Base-by-base conservation (phyloP, 2,888 invertebrate genomes). In the Sycophila texana region DNA sequence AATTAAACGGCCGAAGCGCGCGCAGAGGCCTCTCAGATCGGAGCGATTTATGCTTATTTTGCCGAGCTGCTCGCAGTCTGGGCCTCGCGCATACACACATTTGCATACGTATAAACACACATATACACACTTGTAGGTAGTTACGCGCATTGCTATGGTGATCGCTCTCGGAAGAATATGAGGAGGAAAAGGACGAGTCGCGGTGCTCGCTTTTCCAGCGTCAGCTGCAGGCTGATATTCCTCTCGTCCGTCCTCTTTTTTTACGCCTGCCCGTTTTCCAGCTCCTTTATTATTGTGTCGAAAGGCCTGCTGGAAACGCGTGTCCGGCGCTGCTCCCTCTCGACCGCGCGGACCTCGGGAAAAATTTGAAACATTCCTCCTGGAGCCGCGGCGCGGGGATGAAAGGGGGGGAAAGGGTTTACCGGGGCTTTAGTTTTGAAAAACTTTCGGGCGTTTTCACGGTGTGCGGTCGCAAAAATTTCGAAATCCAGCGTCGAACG, bases 11-110 rank as follows among this genome's bases (percentile, higher is more conserved):
- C 53, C 30, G 58, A 39, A 71, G 47, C 71, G 55, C 53, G 30
- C n/a, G 49, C 63, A 16, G 10, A 1, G 4, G 53, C 7, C 58
- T 66, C 47, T 66, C 55, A 26, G 60, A 72, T 77, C 58, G 66
- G 39, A 66, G 66, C 72, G 53, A 77, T 77, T 72, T 77, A 72
- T 72, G 66, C 72, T 66, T 72, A 72, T 77, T 77, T 58, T 58
- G 58, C 65, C 39, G 58, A 30, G 68, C 66, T 18, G 26, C n/a
- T 12, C 55, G 53, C 30, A 51, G 66, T 77, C 65, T 71, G 18
- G 39, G 39, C 39, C 39, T 7, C 39, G 7, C 22, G 49, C 39
- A 18, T 47, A 49, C 22, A 66, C 39, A 39, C 10, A 39, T 10
- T 1, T 39, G 10, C 39, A 7, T 1, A 10, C 39, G n/a, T n/a